Base-by-base conservation (phyloP, 64 coral and sea anemone species). In the Actinia tenebrosa region DNA sequence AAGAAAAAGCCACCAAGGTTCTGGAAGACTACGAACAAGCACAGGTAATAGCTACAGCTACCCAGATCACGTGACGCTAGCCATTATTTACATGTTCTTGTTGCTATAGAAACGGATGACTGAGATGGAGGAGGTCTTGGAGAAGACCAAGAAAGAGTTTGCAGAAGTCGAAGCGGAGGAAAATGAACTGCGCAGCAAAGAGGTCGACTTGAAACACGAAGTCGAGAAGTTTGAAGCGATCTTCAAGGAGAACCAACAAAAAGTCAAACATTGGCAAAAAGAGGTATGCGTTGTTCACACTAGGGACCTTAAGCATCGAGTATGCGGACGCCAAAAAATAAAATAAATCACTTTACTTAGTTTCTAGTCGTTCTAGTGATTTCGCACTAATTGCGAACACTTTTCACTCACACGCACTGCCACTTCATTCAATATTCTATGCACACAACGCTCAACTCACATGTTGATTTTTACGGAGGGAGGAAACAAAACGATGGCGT, bases 181-280 rank as follows among this genome's bases (percentile, higher is more conserved):
- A 56, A 93, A 85, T 45, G 87, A 90, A 15, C 13, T 95, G 56
- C 86, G 83, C 68, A 90, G 58, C 5, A 87, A 99, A 23, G 93
- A 99, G 84, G 88, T 99, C 22, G 97, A 99, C 47, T 87, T 99
- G 7, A 99, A 95, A 85, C 93, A 99, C 61, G 97, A 99, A 14
- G 88, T 99, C 50, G 97, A 95, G 64, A 99, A 95, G 77, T 95
- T 80, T 80, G 93, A 99, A 50, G 43, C 77, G 1, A 82, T 95
- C 5, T 90, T 91, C 55, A 95, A 93, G 44, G 97, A 99, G 17
- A 95, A 99, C 53, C 88, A 95, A 69, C 90, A 89, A 45, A 99
- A 93, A 68, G 93, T 91, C 5, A 99, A 87, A 64, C 88, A 93
- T 56, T 99, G 97, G 97, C 86, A 93, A 80, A 99, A 91, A 66